Evolutionary conservation across 2,797 vertebrate genomes (phyloP).

Genomic region (Propithecus perrieri): DNA sequence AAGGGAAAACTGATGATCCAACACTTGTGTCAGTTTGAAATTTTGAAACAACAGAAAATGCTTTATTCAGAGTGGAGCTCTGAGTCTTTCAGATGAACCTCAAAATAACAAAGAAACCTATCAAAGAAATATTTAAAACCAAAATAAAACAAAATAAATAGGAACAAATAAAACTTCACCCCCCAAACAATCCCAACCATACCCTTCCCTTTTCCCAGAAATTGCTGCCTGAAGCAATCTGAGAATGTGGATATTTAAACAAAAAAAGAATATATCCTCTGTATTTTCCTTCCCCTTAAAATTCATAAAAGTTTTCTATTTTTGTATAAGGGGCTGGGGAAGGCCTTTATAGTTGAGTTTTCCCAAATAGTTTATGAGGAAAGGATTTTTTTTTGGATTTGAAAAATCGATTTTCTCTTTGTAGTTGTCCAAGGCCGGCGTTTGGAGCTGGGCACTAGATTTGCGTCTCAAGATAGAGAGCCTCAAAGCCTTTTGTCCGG

Average conservation of each 20-base stretch:
- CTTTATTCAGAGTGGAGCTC: constrained; percentile 60
- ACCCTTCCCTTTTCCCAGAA: neutral
- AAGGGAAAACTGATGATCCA: constrained; percentile 84
- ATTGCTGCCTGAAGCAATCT: neutral
- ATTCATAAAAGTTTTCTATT: neutral
- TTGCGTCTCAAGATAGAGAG: neutral
- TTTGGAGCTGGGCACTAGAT: neutral
- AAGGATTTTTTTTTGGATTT: neutral
- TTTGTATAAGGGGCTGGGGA: neutral
- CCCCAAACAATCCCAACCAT: neutral
- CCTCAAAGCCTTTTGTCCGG: neutral
- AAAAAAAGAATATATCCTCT: neutral
- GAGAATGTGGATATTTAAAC: neutral
- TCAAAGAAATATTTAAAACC: neutral
- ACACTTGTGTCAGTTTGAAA: constrained; percentile 82
- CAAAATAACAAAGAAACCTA: constrained; percentile 62
- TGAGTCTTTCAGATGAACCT: constrained; percentile 3
- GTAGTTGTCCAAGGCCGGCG: neutral
- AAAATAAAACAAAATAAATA: constrained; percentile 42
- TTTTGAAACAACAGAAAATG: constrained; percentile 77
- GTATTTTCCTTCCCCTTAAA: neutral
- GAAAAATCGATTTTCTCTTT: neutral
- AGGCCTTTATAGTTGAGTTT: neutral
- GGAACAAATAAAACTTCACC: neutral
- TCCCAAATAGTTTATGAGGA: neutral